Conservation (phyloP, 1,140 invertebrate genomes). For the Chymomyza costata region DNA sequence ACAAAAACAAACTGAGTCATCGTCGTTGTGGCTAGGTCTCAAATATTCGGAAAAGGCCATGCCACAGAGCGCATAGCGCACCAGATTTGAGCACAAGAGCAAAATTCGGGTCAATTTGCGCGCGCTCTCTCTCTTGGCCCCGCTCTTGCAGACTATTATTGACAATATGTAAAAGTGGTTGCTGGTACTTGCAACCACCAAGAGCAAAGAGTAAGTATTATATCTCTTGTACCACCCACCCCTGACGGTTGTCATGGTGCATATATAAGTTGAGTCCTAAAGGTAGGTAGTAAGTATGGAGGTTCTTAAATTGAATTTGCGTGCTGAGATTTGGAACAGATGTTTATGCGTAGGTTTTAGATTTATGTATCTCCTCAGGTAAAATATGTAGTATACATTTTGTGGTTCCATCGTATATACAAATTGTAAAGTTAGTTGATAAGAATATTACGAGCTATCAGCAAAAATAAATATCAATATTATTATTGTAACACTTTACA, state of each 20-base stretch:
- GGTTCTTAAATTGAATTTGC: constrained; percentile 9
- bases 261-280: constrained; percentile 14
- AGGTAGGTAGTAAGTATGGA: constrained; percentile 10
- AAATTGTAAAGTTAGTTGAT: no score
- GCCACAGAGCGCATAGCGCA: not conserved
- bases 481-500: no score
- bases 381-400: no score
- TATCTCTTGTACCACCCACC: constrained; percentile 9
- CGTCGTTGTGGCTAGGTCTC: no score
- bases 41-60: no score
- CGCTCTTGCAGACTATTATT: not conserved
- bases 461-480: no score
- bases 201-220: no score
- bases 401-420: no score
- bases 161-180: constrained; percentile 13
- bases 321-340: constrained; percentile 44
- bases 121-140: not conserved
- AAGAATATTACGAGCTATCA: no score
- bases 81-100: not conserved
- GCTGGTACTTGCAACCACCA: constrained; percentile 19
- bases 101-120: not conserved
- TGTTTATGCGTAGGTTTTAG: no score
- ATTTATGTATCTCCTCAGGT: no score
- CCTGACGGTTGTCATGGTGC: constrained; percentile 18
- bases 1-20: constrained; percentile 52